These are phyloP conservation scores for Eurosta solidaginis DNA, from an alignment of 1,140 invertebrate genomes.

Conservation along the genomic window DNA sequence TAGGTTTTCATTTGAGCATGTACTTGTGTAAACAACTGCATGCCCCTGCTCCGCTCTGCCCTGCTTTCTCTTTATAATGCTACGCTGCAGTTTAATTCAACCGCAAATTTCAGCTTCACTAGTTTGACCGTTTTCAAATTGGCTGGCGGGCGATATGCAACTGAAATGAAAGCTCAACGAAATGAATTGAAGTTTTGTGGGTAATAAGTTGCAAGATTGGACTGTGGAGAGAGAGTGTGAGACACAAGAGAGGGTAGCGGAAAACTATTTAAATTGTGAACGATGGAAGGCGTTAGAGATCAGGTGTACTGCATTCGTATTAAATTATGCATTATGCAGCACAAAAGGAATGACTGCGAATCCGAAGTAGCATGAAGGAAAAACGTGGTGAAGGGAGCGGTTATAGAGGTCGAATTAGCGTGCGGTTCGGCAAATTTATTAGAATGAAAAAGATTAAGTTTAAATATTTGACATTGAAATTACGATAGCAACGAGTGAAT, in stretches of 20 bases:
- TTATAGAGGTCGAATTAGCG: too few relatives aligned
- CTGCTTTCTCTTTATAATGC: not conserved
- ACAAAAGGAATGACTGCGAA: not conserved
- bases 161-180: slow-evolving; percentile 17
- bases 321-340: slow-evolving; percentile 26
- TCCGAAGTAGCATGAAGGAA: not conserved
- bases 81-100: not conserved
- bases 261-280: not conserved
- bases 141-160: not conserved
- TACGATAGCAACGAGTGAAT: not conserved
- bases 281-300: not conserved
- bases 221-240: not conserved
- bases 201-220: too few relatives aligned
- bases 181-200: slow-evolving; percentile 29
- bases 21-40: not conserved
- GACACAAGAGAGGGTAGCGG: not conserved
- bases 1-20: not conserved
- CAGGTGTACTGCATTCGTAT: not conserved
- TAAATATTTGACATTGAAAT: slow-evolving; percentile 27
- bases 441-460: slow-evolving; percentile 20
- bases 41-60: not conserved
- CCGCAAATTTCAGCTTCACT: not conserved
- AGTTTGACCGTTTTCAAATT: not conserved
- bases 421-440: not conserved
- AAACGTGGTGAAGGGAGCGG: not conserved